Base-by-base conservation (phyloP, 2,888 invertebrate species). In the Lymantria monacha region DNA sequence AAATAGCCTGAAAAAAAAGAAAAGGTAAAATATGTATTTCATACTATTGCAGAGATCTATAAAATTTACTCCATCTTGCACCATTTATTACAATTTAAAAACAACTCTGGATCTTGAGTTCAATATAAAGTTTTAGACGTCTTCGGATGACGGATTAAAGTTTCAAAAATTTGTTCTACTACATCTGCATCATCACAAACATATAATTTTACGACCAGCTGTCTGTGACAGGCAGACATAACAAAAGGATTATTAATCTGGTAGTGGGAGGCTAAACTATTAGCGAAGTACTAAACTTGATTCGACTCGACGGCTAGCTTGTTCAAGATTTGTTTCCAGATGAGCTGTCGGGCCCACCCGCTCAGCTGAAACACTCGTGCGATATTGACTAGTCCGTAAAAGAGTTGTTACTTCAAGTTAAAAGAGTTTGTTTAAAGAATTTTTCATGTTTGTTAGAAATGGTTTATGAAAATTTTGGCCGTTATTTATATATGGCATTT, bases 251-350 rank as follows among this genome's bases (percentile, higher is more conserved):
- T 22, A 22, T 22, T 49, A 47, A 56, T 48, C 53, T 57, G 53
- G 50, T 68, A 57, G 46, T 44, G 45, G 47, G 43, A 57, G 51
- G 48, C 49, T 51, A 53, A 49, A 48, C 64, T 66, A 60, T 66
- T 58, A 63, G 63, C 56, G 64, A 45, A 33, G 50, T 54, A 64
- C 62, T 68, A 66, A 70, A 71, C 68, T 67, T 66, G 62, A 71
- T 69, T 66, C 61, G 61, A 41, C 13, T 61, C 47, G 63, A 62
- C 47, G 63, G 45, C 53, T 41, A 72, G 73, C 74, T 71, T 71
- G 68, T 79, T 69, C 66, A 60, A 76, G 76, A 82, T 80, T 83
- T 81, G 78, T 81, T 78, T 71, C 69, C 64, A 72, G 81, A 81
- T 77, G 75, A 72, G 70, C 80, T 80, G 82, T 83, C 81, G 61